phyloP scores from a whole-genome alignment of 2,888 invertebrate genomes.

The Leptogaster cylindrica region DNA sequence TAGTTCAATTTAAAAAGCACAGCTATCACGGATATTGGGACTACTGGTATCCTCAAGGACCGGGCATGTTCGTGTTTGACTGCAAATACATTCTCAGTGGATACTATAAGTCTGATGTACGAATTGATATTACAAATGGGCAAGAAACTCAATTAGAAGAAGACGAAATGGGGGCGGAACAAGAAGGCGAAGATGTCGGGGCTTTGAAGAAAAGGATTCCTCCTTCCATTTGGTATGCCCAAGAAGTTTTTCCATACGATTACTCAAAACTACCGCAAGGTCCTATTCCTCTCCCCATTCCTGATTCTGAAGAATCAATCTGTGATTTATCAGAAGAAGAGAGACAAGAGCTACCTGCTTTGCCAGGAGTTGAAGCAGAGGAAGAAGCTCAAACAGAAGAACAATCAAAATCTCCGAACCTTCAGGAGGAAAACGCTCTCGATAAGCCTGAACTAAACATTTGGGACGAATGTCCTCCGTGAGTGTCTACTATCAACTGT shows the following conservation, averaged over 20 bases:
- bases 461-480: background rate
- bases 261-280: slow-evolving; percentile 74
- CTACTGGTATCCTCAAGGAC: slow-evolving; percentile 72
- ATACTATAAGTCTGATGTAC: slow-evolving; percentile 66
- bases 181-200: slow-evolving; percentile 10
- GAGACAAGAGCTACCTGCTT: background rate
- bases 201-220: background rate
- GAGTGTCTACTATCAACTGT: background rate
- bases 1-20: slow-evolving; percentile 71
- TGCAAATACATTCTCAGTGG: slow-evolving; percentile 80
- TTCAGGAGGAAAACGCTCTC: background rate
- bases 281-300: slow-evolving; percentile 70
- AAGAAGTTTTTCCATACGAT: slow-evolving; percentile 72
- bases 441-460: background rate
- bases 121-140: background rate
- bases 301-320: slow-evolving; percentile 65
- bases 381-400: background rate
- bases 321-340: slow-evolving; percentile 52
- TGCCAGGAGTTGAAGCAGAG: background rate
- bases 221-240: slow-evolving; percentile 68
- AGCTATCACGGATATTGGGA: slow-evolving; percentile 77
- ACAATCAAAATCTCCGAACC: too few species aligned
- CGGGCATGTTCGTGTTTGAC: slow-evolving; percentile 78
- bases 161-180: background rate
- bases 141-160: background rate